phyloP scores from a whole-genome alignment of 2,888 invertebrate genomes.

The Limnephilus marmoratus region DNA sequence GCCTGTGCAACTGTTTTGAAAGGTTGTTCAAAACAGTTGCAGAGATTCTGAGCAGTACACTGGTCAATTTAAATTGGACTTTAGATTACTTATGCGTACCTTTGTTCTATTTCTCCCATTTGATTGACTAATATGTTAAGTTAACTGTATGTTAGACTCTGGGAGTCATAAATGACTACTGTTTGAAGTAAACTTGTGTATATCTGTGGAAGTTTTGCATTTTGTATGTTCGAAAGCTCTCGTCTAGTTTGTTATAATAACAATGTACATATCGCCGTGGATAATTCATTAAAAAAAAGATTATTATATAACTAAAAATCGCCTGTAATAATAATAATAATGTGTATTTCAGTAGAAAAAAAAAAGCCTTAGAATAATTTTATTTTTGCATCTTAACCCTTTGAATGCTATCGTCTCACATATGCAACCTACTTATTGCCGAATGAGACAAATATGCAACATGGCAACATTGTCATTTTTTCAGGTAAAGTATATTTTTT shows the following conservation, averaged over 20 bases:
- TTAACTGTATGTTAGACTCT: neutral
- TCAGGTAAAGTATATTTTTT: neutral
- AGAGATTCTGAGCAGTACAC: neutral
- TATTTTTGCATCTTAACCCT: slow-evolving; percentile 4
- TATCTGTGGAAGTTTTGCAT: neutral
- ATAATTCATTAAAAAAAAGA: neutral
- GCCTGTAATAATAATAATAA: neutral
- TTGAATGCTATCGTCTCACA: neutral
- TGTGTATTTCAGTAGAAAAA: slow-evolving; percentile 11
- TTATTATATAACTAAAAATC: neutral
- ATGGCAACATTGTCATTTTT: neutral
- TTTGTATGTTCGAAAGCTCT: neutral
- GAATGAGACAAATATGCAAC: too few species aligned
- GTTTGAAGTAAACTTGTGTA: neutral
- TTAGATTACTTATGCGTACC: neutral
- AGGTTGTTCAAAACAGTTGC: neutral
- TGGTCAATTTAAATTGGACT: neutral
- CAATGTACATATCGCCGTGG: slow-evolving; percentile 10
- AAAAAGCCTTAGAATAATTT: neutral
- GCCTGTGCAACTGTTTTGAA: neutral
- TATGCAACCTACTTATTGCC: too few species aligned
- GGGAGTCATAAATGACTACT: slow-evolving; percentile 7
- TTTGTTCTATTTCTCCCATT: neutral
- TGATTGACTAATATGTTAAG: neutral
- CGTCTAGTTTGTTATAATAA: slow-evolving; percentile 2